A percentile compares a stretch with the other conserved stretches of the same genome.
These are phyloP conservation scores for Noctilio leporinus DNA, from an alignment of 2,113 vertebrate genomes.

Conservation along the genomic window DNA sequence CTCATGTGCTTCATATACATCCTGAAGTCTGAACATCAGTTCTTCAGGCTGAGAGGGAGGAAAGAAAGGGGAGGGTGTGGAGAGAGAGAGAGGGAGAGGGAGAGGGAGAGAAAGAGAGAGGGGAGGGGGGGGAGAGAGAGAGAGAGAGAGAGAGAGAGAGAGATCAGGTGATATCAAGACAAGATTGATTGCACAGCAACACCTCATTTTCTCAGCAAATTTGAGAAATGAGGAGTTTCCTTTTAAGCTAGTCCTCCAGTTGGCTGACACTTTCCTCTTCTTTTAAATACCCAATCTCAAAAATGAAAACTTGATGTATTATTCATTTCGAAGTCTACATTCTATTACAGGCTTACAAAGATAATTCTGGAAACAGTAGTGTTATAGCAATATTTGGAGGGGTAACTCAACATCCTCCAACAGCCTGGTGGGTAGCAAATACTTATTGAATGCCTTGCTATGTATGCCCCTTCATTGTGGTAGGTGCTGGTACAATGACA, in stretches of 20 bases:
- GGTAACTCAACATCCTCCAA: neutral
- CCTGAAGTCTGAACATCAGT: neutral
- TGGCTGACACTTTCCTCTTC: neutral
- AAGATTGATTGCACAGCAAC: neutral
- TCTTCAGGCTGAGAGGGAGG: neutral
- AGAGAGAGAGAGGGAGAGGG: neutral
- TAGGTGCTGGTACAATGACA: neutral
- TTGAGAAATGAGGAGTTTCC: slow-evolving; percentile 26
- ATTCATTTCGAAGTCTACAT: neutral
- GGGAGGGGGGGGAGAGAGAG: too few relatives aligned
- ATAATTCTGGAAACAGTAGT: neutral
- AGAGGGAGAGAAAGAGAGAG: too few relatives aligned
- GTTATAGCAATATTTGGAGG: neutral
- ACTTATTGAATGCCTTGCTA: neutral
- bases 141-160: too few relatives aligned
- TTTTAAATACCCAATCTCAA: slow-evolving; percentile 30
- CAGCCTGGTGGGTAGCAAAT: neutral
- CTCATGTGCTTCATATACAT: neutral
- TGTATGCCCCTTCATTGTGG: neutral
- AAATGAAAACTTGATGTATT: neutral
- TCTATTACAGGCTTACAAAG: neutral
- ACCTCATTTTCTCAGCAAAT: slow-evolving; percentile 10
- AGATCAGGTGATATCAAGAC: neutral
- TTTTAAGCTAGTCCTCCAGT: neutral
- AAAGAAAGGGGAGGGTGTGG: too few relatives aligned